Evolutionary conservation across 2,797 vertebrate species (phyloP).

Genomic region (Chloroceryle amazona): DNA sequence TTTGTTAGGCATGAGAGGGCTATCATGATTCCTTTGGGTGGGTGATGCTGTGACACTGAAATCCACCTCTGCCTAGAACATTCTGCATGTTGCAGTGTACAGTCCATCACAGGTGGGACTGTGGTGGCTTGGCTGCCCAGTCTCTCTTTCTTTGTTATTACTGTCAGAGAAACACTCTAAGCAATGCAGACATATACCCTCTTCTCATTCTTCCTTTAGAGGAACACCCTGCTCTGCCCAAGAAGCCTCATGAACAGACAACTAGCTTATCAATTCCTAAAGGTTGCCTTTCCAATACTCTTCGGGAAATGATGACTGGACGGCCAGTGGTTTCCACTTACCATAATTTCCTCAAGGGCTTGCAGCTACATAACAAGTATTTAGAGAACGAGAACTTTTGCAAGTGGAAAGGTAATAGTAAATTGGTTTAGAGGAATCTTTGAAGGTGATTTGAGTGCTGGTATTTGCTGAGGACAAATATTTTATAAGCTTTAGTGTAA

Average conservation of each 20-base stretch:
- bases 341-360: slow-evolving; percentile 86
- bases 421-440: neutral
- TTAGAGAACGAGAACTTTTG: slow-evolving; percentile 74
- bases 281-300: slow-evolving; percentile 47
- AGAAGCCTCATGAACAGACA: slow-evolving; percentile 29
- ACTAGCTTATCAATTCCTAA: slow-evolving; percentile 69
- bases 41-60: neutral
- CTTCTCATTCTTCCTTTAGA: slow-evolving; percentile 42
- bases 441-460: neutral
- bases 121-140: neutral
- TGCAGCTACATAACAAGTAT: slow-evolving; percentile 85
- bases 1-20: neutral
- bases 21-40: neutral
- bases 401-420: slow-evolving; percentile 83
- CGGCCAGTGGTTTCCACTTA: slow-evolving; percentile 76
- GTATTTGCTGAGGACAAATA: neutral
- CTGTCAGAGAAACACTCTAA: neutral
- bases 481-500: neutral
- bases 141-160: neutral
- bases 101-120: too few species aligned
- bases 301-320: slow-evolving; percentile 73
- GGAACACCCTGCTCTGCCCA: slow-evolving; percentile 47
- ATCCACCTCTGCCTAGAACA: neutral
- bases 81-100: rapidly evolving
- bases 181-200: neutral